Conservation (phyloP, 2,888 invertebrate genomes). For the Micoletzkya japonica region DNA sequence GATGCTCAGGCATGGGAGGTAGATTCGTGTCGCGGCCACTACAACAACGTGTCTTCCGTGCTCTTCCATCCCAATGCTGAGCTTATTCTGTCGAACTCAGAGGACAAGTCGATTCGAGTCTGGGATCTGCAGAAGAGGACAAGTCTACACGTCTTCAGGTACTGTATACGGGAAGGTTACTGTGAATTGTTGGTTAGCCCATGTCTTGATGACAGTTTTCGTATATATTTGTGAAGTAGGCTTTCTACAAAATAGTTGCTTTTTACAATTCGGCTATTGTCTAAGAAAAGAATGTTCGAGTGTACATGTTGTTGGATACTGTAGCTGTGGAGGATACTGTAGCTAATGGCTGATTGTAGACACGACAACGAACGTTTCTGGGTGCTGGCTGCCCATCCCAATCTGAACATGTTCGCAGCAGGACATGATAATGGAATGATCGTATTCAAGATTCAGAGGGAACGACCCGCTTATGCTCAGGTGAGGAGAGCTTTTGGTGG, state of each 20-base stretch:
- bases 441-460: slow-evolving; percentile 78
- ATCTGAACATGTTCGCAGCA: slow-evolving; percentile 95
- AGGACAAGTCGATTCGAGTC: slow-evolving; percentile 94
- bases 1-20: slow-evolving; percentile 67
- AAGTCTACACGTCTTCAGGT: slow-evolving; percentile 84
- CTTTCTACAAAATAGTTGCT: neutral
- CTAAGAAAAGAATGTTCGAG: neutral
- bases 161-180: too few relatives aligned
- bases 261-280: neutral
- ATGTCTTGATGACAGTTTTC: too few relatives aligned
- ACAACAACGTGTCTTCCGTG: slow-evolving; percentile 97
- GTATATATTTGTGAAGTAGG: too few relatives aligned
- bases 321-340: neutral
- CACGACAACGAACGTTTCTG: slow-evolving; percentile 96
- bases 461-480: slow-evolving; percentile 92
- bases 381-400: slow-evolving; percentile 92
- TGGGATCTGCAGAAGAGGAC: slow-evolving; percentile 97
- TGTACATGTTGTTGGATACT: neutral
- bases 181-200: neutral
- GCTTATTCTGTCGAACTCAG: slow-evolving; percentile 91
- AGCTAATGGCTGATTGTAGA: slow-evolving; percentile 61
- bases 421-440: slow-evolving; percentile 97
- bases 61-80: slow-evolving; percentile 94
- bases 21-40: slow-evolving; percentile 98
- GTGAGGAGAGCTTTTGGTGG: too few relatives aligned